Conservation (phyloP, 2,797 vertebrate genomes). For the Spinus pinus region DNA sequence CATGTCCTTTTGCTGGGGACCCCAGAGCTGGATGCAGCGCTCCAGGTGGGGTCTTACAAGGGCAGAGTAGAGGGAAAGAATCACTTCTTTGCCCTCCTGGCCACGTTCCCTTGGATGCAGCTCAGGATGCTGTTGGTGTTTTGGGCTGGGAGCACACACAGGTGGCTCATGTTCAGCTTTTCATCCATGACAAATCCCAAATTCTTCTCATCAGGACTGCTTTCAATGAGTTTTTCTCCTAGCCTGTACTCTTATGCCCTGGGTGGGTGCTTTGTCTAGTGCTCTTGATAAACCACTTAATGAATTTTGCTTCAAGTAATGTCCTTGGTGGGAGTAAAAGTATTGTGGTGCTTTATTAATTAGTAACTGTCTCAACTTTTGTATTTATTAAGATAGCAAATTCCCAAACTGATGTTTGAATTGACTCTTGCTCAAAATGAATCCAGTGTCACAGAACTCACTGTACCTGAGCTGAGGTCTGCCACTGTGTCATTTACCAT, state of each 20-base stretch:
- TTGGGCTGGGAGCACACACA: neutral
- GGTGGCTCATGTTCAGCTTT: neutral
- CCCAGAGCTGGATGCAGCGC: neutral
- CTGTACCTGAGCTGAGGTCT: neutral
- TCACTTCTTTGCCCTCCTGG: neutral
- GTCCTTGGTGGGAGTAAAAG: neutral
- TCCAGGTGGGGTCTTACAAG: fast-evolving
- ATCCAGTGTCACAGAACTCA: neutral
- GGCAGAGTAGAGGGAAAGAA: neutral
- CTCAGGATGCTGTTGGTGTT: neutral
- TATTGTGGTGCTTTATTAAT: neutral
- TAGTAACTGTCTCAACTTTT: neutral
- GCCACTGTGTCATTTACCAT: neutral
- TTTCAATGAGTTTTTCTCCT: neutral
- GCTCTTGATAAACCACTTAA: neutral
- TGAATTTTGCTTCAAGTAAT: neutral
- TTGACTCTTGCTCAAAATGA: neutral
- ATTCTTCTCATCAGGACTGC: neutral
- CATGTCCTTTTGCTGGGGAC: neutral
- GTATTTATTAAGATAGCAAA: neutral
- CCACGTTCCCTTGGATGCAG: neutral
- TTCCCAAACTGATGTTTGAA: neutral
- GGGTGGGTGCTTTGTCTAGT: neutral
- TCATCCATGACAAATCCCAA: neutral
- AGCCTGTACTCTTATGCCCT: neutral